These are phyloP conservation scores for Bombus fervidus DNA, from an alignment of 1,140 invertebrate species.

Conservation along the genomic window DNA sequence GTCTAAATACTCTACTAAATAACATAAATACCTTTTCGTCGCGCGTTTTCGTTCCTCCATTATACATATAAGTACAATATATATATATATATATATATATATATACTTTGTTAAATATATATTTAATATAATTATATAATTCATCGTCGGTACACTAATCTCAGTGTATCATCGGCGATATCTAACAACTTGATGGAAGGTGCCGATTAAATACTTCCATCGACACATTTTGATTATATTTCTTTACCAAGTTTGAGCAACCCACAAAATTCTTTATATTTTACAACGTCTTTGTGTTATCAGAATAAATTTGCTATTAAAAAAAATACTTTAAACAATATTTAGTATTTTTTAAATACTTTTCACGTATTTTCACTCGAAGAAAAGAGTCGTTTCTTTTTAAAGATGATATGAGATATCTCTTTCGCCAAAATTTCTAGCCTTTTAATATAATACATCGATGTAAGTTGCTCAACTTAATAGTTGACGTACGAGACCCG, in stretches of 20 bases:
- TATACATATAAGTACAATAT: conserved; percentile 57
- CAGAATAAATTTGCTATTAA: conserved; percentile 27
- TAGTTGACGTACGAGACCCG: conserved; percentile 59
- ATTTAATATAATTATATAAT: conserved; percentile 66
- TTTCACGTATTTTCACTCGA: not conserved
- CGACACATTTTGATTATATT: conserved; percentile 54
- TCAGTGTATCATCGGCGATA: conserved; percentile 50
- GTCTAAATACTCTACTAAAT: conserved; percentile 76
- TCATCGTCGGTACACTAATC: conserved; percentile 73
- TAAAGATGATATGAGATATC: not conserved
- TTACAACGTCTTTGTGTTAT: not conserved
- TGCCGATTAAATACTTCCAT: conserved; percentile 43
- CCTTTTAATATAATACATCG: not conserved
- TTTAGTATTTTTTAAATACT: too few relatives aligned
- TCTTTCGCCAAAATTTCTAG: not conserved
- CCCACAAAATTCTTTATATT: not conserved
- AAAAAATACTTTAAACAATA: not conserved
- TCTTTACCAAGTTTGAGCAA: conserved; percentile 19
- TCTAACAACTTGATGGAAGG: conserved; percentile 65
- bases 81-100: conserved; percentile 59
- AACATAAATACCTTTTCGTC: conserved; percentile 66
- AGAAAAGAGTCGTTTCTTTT: not conserved
- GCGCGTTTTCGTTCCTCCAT: conserved; percentile 52
- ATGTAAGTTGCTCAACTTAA: conserved; percentile 1
- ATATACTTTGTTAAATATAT: conserved; percentile 58